Evolutionary conservation across 2,797 vertebrate genomes (phyloP).

Genomic region (Ispidina picta): DNA sequence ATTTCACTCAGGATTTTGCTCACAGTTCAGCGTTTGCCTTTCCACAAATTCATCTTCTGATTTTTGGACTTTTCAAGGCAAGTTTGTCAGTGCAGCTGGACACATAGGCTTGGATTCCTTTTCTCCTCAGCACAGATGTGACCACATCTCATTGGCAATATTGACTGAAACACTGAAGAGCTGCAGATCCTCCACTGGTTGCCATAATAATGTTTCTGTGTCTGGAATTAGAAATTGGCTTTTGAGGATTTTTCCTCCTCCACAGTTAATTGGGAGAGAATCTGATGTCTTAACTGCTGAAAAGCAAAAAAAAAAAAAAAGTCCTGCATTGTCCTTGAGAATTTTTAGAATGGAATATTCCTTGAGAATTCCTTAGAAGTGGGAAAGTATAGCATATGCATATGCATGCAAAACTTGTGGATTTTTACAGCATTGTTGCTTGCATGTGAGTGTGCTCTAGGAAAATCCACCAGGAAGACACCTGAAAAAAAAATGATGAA

Average conservation of each 20-base stretch:
- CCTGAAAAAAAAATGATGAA: not conserved
- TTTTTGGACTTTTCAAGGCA: not conserved
- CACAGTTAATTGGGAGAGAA: not conserved
- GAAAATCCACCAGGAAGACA: not conserved
- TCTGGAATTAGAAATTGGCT: not conserved
- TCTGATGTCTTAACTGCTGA: not conserved
- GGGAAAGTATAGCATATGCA: not conserved
- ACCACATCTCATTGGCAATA: not conserved
- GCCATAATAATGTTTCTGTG: not conserved
- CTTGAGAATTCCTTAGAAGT: not conserved
- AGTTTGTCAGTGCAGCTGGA: not conserved
- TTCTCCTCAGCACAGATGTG: not conserved
- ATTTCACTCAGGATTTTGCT: not conserved
- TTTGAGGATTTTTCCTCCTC: not conserved
- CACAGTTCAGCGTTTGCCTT: not conserved
- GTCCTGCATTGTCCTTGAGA: not conserved
- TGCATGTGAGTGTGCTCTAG: not conserved
- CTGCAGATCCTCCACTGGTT: not conserved
- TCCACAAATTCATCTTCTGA: not conserved
- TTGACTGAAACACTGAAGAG: not conserved
- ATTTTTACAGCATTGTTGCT: not conserved
- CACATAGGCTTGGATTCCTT: not conserved
- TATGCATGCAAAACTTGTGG: fast-evolving
- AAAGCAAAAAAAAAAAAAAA: not conserved
- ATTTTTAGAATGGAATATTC: not conserved